Conservation (phyloP, 2,888 invertebrate species). For the Gandaritis pyraliata region DNA sequence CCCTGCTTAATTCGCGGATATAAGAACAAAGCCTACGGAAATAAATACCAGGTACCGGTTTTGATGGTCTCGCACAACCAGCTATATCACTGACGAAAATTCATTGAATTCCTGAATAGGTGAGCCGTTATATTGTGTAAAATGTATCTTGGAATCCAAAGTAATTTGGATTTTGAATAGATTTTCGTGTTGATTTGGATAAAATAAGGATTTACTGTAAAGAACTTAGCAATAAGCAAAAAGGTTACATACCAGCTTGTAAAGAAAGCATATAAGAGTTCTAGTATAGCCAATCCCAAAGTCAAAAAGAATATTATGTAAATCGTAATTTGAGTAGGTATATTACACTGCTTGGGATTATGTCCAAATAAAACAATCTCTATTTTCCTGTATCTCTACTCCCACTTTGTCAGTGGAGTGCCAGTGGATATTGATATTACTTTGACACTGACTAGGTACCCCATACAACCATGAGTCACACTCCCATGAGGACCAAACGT, state of each 20-base stretch:
- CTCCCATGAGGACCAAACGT: constrained; percentile 11
- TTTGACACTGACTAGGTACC: background rate
- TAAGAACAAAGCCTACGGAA: constrained; percentile 79
- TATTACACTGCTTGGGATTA: no score
- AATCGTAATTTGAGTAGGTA: no score
- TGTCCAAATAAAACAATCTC: no score
- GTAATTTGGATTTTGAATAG: constrained; percentile 11
- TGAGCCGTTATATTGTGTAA: constrained; percentile 13
- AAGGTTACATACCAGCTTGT: no score
- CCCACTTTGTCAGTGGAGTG: no score
- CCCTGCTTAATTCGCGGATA: constrained; percentile 77
- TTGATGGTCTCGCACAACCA: constrained; percentile 55
- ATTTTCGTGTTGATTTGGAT: background rate
- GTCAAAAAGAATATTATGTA: no score
- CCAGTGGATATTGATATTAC: no score
- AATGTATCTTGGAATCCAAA: constrained; percentile 13
- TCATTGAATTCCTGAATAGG: constrained; percentile 59
- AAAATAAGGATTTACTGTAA: no score
- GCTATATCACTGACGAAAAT: constrained; percentile 63
- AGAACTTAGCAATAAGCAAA: no score
- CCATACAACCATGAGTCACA: constrained; percentile 4
- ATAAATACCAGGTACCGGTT: constrained; percentile 71
- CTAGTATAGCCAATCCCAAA: no score
- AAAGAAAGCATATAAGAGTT: no score
- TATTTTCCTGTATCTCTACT: no score